Conservation (phyloP, 2,113 vertebrate genomes). For the Percopsis transmontana region DNA sequence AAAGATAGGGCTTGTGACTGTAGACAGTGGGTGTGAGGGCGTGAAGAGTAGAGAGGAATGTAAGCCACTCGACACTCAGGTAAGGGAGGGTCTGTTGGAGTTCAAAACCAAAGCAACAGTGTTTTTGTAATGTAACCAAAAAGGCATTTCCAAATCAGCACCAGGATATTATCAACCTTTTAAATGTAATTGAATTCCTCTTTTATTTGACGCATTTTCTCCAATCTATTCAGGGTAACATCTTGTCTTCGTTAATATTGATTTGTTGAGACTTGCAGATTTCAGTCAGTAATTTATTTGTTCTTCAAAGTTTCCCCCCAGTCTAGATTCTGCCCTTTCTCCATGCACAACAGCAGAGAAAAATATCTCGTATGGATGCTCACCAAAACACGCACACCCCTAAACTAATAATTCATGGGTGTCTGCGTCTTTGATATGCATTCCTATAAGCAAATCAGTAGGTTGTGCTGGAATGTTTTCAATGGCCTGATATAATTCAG, state of each 20-base stretch:
- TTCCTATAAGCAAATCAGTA: not conserved
- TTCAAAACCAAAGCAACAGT: too few relatives aligned
- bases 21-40: too few relatives aligned
- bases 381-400: not conserved
- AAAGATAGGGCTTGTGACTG: too few relatives aligned
- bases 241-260: slow-evolving; percentile 1
- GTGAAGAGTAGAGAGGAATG: too few relatives aligned
- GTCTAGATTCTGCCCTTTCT: not conserved
- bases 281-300: not conserved
- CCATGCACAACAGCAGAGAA: not conserved
- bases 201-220: too few relatives aligned
- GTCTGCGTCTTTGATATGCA: not conserved
- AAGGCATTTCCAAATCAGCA: too few relatives aligned
- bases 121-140: too few relatives aligned
- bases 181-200: too few relatives aligned
- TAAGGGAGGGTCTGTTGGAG: too few relatives aligned
- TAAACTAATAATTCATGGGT: not conserved
- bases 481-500: not conserved
- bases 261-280: slow-evolving; percentile 15
- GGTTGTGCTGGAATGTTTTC: not conserved
- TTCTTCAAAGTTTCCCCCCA: not conserved
- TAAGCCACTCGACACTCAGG: too few relatives aligned
- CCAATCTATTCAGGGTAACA: not conserved
- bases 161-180: too few relatives aligned
- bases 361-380: not conserved